Percentiles rank a stretch among this genome's conserved stretches.
Evolutionary conservation across 1,140 invertebrate genomes (phyloP).

Genomic region (Phortica variegata): DNA sequence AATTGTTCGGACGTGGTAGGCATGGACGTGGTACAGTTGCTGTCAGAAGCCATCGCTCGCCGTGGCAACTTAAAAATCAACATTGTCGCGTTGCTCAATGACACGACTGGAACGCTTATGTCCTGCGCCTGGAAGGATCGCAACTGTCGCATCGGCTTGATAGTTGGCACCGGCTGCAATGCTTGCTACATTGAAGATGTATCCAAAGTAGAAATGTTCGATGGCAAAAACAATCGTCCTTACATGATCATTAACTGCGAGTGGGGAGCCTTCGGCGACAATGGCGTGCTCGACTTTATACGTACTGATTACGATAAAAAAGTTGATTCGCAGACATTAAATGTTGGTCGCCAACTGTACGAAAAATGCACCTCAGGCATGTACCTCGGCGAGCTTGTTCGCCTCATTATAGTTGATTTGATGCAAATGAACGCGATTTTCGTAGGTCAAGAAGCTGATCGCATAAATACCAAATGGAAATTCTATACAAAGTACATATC

Average conservation of each 20-base stretch:
- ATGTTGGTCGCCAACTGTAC: constrained; percentile 75
- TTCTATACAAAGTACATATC: constrained; percentile 97
- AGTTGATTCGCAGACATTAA: constrained; percentile 80
- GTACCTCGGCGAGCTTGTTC: constrained; percentile 83
- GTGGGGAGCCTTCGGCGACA: constrained; percentile 95
- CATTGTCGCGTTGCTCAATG: constrained; percentile 92
- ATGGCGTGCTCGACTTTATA: constrained; percentile 81
- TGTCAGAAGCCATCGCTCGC: constrained; percentile 73
- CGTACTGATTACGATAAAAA: constrained; percentile 82
- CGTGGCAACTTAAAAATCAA: constrained; percentile 64
- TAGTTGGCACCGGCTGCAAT: constrained; percentile 88
- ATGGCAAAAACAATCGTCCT: constrained; percentile 60
- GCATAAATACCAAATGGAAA: too few species aligned
- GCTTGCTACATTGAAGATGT: constrained; percentile 92
- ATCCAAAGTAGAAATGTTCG: constrained; percentile 59
- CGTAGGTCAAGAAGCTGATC: constrained; percentile 17
- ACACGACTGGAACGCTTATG: constrained; percentile 93
- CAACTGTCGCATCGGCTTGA: constrained; percentile 58
- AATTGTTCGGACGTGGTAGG: constrained; percentile 57
- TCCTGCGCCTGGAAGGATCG: constrained; percentile 26
- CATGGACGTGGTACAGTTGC: constrained; percentile 81
- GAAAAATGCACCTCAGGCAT: constrained; percentile 93
- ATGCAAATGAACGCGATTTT: constrained; percentile 29
- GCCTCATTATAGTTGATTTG: constrained; percentile 43
- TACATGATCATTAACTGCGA: constrained; percentile 91